phyloP scores from a whole-genome alignment of 2,113 vertebrate genomes.

The Micronycteris hirsuta region DNA sequence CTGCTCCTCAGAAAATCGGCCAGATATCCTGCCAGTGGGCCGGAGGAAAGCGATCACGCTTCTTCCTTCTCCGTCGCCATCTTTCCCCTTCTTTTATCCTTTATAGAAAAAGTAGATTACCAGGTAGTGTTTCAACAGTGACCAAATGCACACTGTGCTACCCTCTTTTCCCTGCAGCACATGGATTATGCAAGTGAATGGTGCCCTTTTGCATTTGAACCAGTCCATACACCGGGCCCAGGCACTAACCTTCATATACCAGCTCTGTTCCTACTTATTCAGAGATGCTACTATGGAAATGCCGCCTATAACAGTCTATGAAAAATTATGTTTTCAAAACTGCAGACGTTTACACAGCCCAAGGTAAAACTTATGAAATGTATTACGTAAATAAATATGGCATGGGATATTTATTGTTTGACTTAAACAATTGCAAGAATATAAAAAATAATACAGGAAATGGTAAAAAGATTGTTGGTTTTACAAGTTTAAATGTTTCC shows the following conservation, averaged over 20 bases:
- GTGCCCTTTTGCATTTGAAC: background rate
- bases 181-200: background rate
- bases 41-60: too few relatives aligned
- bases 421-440: background rate
- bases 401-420: background rate
- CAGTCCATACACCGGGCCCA: background rate
- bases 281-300: accelerated
- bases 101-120: background rate
- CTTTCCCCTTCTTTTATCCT: background rate
- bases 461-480: background rate
- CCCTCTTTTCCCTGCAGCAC: background rate
- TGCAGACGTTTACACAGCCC: background rate
- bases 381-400: background rate
- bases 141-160: background rate
- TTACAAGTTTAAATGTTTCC: background rate
- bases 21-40: too few relatives aligned
- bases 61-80: too few relatives aligned
- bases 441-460: background rate
- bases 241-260: background rate
- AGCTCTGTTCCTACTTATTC: background rate
- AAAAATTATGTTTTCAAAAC: background rate
- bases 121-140: background rate
- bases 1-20: too few relatives aligned
- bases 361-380: background rate
- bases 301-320: background rate